Conservation (phyloP, 2,888 invertebrate genomes). For the Lacanobia oleracea region DNA sequence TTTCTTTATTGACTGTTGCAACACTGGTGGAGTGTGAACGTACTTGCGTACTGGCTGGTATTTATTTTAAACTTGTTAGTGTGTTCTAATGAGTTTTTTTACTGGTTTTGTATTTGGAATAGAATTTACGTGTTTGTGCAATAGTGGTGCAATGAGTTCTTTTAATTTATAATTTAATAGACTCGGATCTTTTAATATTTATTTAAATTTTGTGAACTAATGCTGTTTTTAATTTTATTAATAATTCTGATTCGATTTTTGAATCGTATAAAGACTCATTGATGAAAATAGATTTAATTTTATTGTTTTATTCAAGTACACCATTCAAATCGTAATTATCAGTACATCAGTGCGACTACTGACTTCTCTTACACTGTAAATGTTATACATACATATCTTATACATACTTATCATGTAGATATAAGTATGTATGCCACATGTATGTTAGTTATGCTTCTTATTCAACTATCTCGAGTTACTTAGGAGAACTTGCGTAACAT, state of each 20-base stretch:
- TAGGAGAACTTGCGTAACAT: conserved; percentile 29
- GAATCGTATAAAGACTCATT: neutral
- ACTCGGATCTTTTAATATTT: neutral
- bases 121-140: conserved; percentile 41
- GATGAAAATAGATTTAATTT: neutral
- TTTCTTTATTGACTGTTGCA: conserved; percentile 65
- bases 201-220: neutral
- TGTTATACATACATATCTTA: too few relatives aligned
- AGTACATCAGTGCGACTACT: neutral
- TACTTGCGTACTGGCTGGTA: conserved; percentile 46
- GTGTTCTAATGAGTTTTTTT: conserved; percentile 55
- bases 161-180: conserved; percentile 17
- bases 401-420: neutral
- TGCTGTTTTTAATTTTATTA: neutral
- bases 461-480: conserved; percentile 7
- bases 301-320: neutral
- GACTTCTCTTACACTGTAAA: neutral
- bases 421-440: neutral
- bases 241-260: conserved; percentile 8
- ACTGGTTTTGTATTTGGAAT: conserved; percentile 37
- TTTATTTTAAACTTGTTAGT: conserved; percentile 55
- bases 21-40: conserved; percentile 53
- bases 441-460: neutral
- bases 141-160: conserved; percentile 37
- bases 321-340: neutral